Evolutionary conservation across 64 coral and sea anemone genomes (phyloP), one percentile per base, ranked within the genome.

Genomic region (Porites australiensis): DNA sequence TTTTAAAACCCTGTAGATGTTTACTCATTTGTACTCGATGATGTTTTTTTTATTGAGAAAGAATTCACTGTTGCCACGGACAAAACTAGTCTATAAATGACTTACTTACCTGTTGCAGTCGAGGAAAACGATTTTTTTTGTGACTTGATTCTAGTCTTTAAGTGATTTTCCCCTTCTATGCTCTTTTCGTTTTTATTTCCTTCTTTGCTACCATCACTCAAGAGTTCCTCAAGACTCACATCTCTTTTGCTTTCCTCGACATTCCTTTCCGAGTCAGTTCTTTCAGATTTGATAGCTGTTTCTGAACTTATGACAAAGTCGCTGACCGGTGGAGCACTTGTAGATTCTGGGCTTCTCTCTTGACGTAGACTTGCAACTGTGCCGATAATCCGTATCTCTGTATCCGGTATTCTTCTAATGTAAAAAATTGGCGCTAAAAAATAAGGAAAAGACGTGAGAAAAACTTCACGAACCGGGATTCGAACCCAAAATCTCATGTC

Each of bases 211-310:
- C 86, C 60, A 20, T 93, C 83, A 58, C 21, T 75, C 18, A 87
- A 79, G 3, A 93, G 72, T 53, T 93, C 91, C 20, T 93, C 91
- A 14, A 87, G 75, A 47, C 82, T 87, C 16, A 93, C 85, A 67
- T 93, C 91, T 69, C 91, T 53, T 37, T 87, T 91, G 19, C 71
- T 93, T 64, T 93, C 91, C 48, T 93, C 82, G 5, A 88, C 15
- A 63, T 75, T 75, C 22, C 44, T 50, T 11, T 74, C 19, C 4
- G 20, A 59, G 13, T 16, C 27, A 37, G 27, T 88, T 16, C 27
- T 4, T 7, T 16, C 50, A 14, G 44, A 13, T 19, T 37, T 27
- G 45, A 44, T 81, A 37, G 58, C 10, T 6, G 13, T 46, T 37
- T 27, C n/a, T 13, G 70, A n/a, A 7, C 60, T 19, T 13, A 59